phyloP scores from a whole-genome alignment of 2,797 vertebrate species.

The Cephalopachus bancanus region DNA sequence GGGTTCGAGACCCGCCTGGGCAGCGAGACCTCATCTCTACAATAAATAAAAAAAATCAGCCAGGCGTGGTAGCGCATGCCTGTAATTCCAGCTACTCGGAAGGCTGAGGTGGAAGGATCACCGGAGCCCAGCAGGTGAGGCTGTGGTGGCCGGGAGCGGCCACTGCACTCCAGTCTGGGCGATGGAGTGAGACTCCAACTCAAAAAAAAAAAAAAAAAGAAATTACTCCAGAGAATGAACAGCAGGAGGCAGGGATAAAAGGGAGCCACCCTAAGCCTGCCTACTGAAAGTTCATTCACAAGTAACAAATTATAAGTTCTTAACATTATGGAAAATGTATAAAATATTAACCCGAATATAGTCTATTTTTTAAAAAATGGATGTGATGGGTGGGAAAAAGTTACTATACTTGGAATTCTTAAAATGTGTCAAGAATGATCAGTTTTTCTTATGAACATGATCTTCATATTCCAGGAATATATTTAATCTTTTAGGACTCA shows the following conservation, averaged over 20 bases:
- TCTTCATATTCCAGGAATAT: neutral
- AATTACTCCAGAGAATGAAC: neutral
- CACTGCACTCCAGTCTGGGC: too few species aligned
- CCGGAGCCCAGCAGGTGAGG: too few species aligned
- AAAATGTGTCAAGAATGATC: neutral
- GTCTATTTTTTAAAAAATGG: neutral
- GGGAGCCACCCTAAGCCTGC: neutral
- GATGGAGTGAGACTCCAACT: too few species aligned
- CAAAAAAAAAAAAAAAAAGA: too few species aligned
- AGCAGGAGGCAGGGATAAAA: neutral
- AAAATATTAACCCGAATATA: neutral
- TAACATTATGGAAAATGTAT: neutral
- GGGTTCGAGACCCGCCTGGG: too few species aligned
- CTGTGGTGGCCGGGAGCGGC: too few species aligned
- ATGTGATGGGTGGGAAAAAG: neutral
- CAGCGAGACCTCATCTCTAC: too few species aligned
- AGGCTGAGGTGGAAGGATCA: too few species aligned
- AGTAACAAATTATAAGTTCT: neutral
- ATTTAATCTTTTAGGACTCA: neutral
- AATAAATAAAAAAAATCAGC: too few species aligned
- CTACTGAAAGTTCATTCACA: neutral
- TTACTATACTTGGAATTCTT: neutral
- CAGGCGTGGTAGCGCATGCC: too few species aligned
- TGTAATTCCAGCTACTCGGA: too few species aligned
- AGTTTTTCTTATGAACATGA: neutral